phyloP scores from a whole-genome alignment of 2,113 vertebrate genomes.

The Camelus bactrianus region DNA sequence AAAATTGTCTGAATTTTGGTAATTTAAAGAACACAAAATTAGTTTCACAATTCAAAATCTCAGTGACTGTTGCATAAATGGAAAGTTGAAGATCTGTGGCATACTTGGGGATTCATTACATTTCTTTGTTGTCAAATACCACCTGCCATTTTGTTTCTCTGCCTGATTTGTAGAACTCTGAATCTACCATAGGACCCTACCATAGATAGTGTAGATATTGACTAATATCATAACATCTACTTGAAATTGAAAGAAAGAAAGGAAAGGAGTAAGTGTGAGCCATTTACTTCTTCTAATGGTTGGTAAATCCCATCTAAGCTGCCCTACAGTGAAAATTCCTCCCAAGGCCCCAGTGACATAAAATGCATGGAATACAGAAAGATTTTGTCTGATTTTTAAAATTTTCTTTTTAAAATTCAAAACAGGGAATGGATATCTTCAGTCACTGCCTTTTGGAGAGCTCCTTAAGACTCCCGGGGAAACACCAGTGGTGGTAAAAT shows the following conservation, averaged over 20 bases:
- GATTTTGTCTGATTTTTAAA: background rate
- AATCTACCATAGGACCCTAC: background rate
- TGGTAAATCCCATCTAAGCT: background rate
- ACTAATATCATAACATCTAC: background rate
- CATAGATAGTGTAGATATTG: background rate
- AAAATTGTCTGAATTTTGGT: background rate
- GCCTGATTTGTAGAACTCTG: background rate
- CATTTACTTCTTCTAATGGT: background rate
- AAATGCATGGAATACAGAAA: background rate
- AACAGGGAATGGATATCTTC: background rate
- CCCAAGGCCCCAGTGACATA: background rate
- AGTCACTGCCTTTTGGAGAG: background rate
- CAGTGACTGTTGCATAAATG: background rate
- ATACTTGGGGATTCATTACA: background rate
- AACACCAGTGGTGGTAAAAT: background rate
- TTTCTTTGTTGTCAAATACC: background rate
- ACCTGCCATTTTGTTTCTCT: background rate
- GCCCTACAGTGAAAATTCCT: background rate
- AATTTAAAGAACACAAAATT: background rate
- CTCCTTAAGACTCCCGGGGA: background rate
- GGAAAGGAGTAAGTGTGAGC: background rate
- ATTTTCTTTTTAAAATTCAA: slow-evolving; percentile 1
- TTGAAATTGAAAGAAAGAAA: background rate
- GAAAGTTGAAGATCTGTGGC: background rate
- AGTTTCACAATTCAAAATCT: slow-evolving; percentile 7